A percentile compares a stretch with the other conserved stretches of the same genome.
phyloP scores from a whole-genome alignment of 2,797 vertebrate genomes.

The Ispidina lecontei region DNA sequence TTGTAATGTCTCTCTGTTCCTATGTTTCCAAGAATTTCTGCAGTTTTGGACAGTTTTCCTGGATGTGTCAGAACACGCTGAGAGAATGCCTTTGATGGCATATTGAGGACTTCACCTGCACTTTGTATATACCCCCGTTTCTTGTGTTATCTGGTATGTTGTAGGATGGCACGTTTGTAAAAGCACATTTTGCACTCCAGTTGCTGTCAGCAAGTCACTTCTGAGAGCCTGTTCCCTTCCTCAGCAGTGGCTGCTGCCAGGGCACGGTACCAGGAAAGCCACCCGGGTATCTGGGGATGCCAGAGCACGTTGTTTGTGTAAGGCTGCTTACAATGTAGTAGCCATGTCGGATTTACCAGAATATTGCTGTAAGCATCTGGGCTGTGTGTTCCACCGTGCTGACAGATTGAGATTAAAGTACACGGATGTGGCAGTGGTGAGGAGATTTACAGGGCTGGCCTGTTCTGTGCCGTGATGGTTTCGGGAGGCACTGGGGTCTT shows the following conservation, averaged over 20 bases:
- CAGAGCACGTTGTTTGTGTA: slow-evolving; percentile 6
- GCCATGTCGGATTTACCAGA: slow-evolving; percentile 45
- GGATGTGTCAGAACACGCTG: not conserved
- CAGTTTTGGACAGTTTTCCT: not conserved
- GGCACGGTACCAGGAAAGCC: slow-evolving; percentile 1
- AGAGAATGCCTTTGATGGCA: not conserved
- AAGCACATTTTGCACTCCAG: not conserved
- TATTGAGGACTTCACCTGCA: not conserved
- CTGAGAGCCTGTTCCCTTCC: not conserved
- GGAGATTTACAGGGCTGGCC: slow-evolving; percentile 53
- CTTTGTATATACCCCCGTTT: not conserved
- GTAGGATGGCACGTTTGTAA: not conserved
- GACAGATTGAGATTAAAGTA: slow-evolving; percentile 53
- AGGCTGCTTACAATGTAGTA: slow-evolving; percentile 27
- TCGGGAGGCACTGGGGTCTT: not conserved
- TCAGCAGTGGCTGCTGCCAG: not conserved
- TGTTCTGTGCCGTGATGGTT: slow-evolving; percentile 10
- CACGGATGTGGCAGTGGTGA: not conserved
- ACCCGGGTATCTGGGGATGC: not conserved
- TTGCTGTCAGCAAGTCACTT: not conserved
- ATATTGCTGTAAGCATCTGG: slow-evolving; percentile 17
- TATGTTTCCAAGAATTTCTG: not conserved
- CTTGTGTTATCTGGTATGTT: not conserved
- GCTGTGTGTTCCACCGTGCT: slow-evolving; percentile 11
- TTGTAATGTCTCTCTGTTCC: not conserved